phyloP scores from a whole-genome alignment of 2,888 invertebrate genomes.

The Physocephala rufipes region DNA sequence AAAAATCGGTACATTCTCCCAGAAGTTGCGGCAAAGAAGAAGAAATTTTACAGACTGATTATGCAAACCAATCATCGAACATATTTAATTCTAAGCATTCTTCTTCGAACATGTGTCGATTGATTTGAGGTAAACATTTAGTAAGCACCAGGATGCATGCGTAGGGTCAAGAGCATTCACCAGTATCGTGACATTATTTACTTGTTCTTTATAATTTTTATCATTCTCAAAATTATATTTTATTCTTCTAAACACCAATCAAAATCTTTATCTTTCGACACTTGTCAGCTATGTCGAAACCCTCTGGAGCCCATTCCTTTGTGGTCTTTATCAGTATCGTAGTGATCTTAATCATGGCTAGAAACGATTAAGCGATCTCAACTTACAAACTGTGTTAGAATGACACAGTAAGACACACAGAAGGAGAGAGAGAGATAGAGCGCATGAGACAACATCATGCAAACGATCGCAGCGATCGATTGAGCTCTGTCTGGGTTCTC shows the following conservation, averaged over 20 bases:
- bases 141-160: too few relatives aligned
- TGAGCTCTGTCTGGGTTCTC: background rate
- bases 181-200: background rate
- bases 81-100: too few relatives aligned
- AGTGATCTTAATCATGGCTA: background rate
- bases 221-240: background rate
- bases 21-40: too few relatives aligned
- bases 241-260: background rate
- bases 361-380: slow-evolving; percentile 26
- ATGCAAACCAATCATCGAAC: too few relatives aligned
- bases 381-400: background rate
- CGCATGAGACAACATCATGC: too few relatives aligned
- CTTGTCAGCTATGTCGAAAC: background rate
- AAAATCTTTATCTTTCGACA: slow-evolving; percentile 10
- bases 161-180: too few relatives aligned
- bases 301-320: too few relatives aligned
- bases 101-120: background rate
- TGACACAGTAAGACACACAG: too few relatives aligned
- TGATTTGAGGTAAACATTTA: too few relatives aligned
- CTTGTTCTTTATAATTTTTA: background rate
- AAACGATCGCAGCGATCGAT: too few relatives aligned
- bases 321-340: slow-evolving; percentile 21
- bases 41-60: too few relatives aligned
- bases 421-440: too few relatives aligned
- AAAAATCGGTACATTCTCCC: background rate